Base-by-base conservation (phyloP, 2,888 invertebrate species). In the Eilema depressum region DNA sequence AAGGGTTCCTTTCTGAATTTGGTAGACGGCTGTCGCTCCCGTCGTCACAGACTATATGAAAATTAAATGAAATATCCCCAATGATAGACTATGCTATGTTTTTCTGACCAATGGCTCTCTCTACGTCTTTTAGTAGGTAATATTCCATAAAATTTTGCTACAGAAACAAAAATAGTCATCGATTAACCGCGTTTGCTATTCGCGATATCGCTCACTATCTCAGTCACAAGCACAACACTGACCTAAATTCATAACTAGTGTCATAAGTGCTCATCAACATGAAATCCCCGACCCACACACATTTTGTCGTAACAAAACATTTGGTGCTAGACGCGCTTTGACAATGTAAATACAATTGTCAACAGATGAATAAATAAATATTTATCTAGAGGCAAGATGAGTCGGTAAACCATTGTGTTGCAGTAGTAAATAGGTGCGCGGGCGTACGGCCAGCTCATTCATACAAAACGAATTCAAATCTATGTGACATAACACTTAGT, bases 271-370 rank as follows among this genome's bases (percentile, higher is more conserved):
- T 91, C 91, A 90, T 91, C 91, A 89, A 89, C 90, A 91, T 85
- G 89, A 90, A 89, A 88, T 86, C 85, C 76, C 72, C 87, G 78
- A 83, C 94, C 94, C 89, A 94, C 93, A 91, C 93, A 82, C 82
- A 75, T 84, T 63, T 20, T 86, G 86, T 89, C 88, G 89, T 86
- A 88, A 92, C 92, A 74, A 47, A 67, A 66, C 70, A 90, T 86
- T 85, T 33, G 66, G 23, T 57, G 86, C 88, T 87, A 88, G 86
- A 86, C 83, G 80, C 86, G 83, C 88, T 88, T 88, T 92, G 86
- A 92, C 92, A 92, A 94, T 95, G 94, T 94, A 93, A 94, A 94
- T 94, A 93, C 88, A 87, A 91, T 93, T 94, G 94, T 94, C 94
- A 93, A 94, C 94, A 91, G 85, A 81, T 84, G 91, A 93, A 93